Evolutionary conservation across 2,888 invertebrate species (phyloP).

Genomic region (Apoda limacodes): DNA sequence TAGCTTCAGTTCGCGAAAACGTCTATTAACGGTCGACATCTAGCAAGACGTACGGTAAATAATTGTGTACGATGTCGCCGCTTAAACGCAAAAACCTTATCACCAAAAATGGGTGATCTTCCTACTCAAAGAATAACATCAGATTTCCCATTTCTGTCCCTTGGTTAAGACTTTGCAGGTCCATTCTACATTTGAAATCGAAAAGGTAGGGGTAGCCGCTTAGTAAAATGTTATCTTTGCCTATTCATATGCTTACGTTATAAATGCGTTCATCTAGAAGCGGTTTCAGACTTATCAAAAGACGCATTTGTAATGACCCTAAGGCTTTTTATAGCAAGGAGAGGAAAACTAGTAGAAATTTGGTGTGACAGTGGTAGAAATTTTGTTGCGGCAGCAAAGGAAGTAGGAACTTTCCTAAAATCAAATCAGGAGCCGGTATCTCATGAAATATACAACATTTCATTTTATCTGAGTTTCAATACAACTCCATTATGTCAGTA

Average conservation of each 20-base stretch:
- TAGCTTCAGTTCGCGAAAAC: slow-evolving; percentile 3
- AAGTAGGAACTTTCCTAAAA: slow-evolving; percentile 4
- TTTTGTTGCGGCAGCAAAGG: slow-evolving; percentile 2
- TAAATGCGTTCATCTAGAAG: slow-evolving; percentile 13
- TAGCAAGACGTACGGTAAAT: slow-evolving; percentile 8
- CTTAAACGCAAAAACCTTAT: slow-evolving; percentile 6
- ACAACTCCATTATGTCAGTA: no score
- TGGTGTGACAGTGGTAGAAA: no score
- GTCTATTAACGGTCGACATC: slow-evolving; percentile 6
- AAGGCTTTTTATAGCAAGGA: slow-evolving; percentile 10
- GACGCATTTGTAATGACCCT: slow-evolving; percentile 10
- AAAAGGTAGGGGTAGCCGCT: slow-evolving; percentile 8
- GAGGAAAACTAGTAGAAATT: slow-evolving; percentile 9
- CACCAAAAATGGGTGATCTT: slow-evolving; percentile 13
- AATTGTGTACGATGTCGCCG: slow-evolving; percentile 8
- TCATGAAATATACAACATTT: no score
- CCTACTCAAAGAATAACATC: slow-evolving; percentile 8
- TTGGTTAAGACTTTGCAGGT: slow-evolving; percentile 12
- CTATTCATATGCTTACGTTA: slow-evolving; percentile 11
- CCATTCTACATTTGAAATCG: slow-evolving; percentile 8
- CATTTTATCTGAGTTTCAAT: no score
- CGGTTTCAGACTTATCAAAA: slow-evolving; percentile 11
- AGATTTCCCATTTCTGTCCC: slow-evolving; percentile 6
- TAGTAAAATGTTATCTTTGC: slow-evolving; percentile 16
- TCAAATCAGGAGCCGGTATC: not conserved